Base-by-base conservation (phyloP, 35 echinoderm and acorn worm genomes). In the Antedon bifida region DNA sequence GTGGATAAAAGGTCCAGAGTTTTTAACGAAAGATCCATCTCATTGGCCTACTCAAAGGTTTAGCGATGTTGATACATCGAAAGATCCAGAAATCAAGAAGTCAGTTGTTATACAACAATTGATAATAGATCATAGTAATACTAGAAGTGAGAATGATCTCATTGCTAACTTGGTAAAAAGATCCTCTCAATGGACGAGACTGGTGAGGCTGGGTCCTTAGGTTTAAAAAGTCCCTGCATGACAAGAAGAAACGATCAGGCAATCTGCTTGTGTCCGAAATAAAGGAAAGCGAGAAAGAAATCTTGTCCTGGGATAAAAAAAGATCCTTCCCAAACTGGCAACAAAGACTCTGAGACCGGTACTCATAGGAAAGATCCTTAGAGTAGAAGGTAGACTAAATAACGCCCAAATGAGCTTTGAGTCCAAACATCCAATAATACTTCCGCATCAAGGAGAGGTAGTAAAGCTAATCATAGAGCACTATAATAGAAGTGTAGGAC, bases 1-100 rank as follows among this genome's bases (percentile, higher is more conserved):
- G 79, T 88, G 87, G 87, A 35, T 83, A 35, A 77, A 17, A 8
- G 87, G 87, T 46, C 87, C 87, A 26, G 73, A 77, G 0, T 88
- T 88, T 35, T 39, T 83, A 17, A 45, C 12, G 10, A 77, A 83
- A 33, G 74, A 51, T 28, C 46, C 77, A 51, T 35, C 39, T 31
- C 14, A 33, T 36, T 87, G 86, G 86, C 86, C 79, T 11, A 31
- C 23, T 30, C 34, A 10, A 32, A 76, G 11, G 23, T 32, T 78
- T n/a, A 31, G 30, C 31, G 26, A 45, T 21, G 46, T 39, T 19
- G 36, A 32, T 46, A 55, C 36, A 30, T 16, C 78, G 14, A 19
- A 14, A 80, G 33, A 36, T 39, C 78, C 38, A 17, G 78, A 80
- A 80, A 30, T 80, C 38, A 80, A 80, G 36, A 80, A 34, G 81